phyloP scores from a whole-genome alignment of 2,888 invertebrate genomes.

The Cantharis nigra region DNA sequence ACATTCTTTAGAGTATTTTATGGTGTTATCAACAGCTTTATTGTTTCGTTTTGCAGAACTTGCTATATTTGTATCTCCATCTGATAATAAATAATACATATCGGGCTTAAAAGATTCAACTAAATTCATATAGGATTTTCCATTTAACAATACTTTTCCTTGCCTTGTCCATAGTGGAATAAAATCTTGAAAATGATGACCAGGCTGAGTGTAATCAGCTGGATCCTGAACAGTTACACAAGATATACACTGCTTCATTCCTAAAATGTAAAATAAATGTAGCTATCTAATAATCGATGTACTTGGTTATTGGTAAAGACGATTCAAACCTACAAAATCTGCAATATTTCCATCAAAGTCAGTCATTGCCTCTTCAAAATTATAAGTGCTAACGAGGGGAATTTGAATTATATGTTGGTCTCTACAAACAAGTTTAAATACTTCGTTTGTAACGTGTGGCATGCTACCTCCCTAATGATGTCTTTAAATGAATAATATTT shows the following conservation, averaged over 20 bases:
- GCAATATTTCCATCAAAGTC: constrained; percentile 68
- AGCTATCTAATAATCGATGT: background rate
- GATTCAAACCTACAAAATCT: constrained; percentile 63
- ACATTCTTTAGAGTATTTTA: constrained; percentile 70
- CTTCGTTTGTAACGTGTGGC: constrained; percentile 80
- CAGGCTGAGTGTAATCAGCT: constrained; percentile 66
- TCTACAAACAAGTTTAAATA: constrained; percentile 66
- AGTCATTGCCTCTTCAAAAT: constrained; percentile 66
- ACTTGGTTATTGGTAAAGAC: background rate
- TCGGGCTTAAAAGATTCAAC: constrained; percentile 80
- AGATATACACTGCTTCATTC: constrained; percentile 60
- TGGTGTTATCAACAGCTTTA: constrained; percentile 75
- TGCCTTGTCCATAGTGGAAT: constrained; percentile 79
- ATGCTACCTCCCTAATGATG: constrained; percentile 74
- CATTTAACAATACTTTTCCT: constrained; percentile 71
- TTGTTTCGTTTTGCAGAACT: constrained; percentile 71
- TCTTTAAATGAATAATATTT: background rate
- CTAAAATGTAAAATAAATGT: constrained; percentile 42
- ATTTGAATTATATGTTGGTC: constrained; percentile 70
- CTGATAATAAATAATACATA: constrained; percentile 79
- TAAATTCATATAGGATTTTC: constrained; percentile 74
- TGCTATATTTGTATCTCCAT: constrained; percentile 70
- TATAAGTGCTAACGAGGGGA: constrained; percentile 70
- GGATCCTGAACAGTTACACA: constrained; percentile 71
- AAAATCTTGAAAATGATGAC: constrained; percentile 72